Conservation (phyloP, 2,888 invertebrate genomes). For the Tyria jacobaeae region DNA sequence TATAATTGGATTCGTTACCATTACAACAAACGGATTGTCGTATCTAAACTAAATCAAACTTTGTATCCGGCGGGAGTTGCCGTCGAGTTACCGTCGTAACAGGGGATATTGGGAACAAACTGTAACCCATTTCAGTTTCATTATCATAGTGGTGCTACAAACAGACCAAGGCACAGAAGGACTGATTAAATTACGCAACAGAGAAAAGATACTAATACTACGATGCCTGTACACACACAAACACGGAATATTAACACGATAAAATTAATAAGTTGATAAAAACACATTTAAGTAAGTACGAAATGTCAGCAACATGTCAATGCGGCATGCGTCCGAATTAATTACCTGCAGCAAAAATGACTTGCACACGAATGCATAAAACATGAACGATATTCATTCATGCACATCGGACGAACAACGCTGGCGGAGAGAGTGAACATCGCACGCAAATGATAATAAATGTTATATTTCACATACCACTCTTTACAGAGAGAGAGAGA, state of each 20-base stretch:
- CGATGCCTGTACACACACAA: background rate
- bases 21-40: conserved; percentile 75
- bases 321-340: conserved; percentile 44
- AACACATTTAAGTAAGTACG: conserved; percentile 26
- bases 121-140: conserved; percentile 65
- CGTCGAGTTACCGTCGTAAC: conserved; percentile 62
- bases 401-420: conserved; percentile 59
- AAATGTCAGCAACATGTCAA: conserved; percentile 32
- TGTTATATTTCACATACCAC: background rate
- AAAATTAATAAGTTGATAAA: conserved; percentile 25
- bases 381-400: conserved; percentile 59
- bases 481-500: too few species aligned
- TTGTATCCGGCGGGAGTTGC: conserved; percentile 75
- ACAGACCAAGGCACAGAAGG: conserved; percentile 47
- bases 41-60: conserved; percentile 83
- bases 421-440: conserved; percentile 66
- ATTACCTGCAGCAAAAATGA: conserved; percentile 48
- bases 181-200: conserved; percentile 43
- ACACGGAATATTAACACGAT: conserved; percentile 20
- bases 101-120: conserved; percentile 64
- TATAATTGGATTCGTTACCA: conserved; percentile 74
- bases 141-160: conserved; percentile 61
- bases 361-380: conserved; percentile 60
- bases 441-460: conserved; percentile 65
- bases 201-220: background rate